A percentile compares a stretch with the other conserved stretches of the same genome.
Conservation (phyloP, 2,888 invertebrate species). For the Lasioglossum marginatum region DNA sequence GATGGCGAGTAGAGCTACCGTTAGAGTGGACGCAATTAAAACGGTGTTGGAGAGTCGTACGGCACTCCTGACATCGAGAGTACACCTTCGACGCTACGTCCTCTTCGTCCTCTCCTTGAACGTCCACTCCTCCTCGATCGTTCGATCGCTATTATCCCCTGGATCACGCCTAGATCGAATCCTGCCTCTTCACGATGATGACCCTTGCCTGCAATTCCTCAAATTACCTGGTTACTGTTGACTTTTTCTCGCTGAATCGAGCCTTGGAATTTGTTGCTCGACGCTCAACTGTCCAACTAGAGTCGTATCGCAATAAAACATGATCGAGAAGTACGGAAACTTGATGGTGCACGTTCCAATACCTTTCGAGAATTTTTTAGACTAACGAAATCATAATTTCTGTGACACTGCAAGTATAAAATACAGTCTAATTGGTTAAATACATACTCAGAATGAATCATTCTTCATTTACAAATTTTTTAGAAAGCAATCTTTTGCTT, state of each 20-base stretch:
- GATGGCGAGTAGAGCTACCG: conserved; percentile 76
- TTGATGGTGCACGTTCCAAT: neutral
- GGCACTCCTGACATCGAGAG: conserved; percentile 74
- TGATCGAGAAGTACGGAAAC: neutral
- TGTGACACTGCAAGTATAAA: neutral
- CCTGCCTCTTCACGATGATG: conserved; percentile 20
- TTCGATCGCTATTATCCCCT: conserved; percentile 70
- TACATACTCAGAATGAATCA: no score
- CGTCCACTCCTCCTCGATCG: conserved; percentile 60
- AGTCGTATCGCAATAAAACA: neutral
- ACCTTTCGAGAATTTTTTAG: neutral
- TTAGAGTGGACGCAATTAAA: conserved; percentile 83
- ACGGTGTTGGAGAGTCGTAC: conserved; percentile 82
- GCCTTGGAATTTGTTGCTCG: neutral
- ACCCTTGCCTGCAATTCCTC: conserved; percentile 34
- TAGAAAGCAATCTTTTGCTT: no score
- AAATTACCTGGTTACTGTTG: conserved; percentile 14
- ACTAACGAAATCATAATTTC: neutral
- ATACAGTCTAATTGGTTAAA: neutral
- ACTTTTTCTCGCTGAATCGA: conserved; percentile 10
- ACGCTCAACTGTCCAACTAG: neutral
- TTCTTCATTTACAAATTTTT: neutral
- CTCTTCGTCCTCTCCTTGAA: conserved; percentile 55
- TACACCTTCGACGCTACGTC: conserved; percentile 39
- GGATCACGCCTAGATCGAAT: conserved; percentile 50